Percentiles rank a stretch among this genome's conserved stretches.
phyloP scores from a whole-genome alignment of 35 echinoderm and acorn worm genomes.

The Anneissia japonica region DNA sequence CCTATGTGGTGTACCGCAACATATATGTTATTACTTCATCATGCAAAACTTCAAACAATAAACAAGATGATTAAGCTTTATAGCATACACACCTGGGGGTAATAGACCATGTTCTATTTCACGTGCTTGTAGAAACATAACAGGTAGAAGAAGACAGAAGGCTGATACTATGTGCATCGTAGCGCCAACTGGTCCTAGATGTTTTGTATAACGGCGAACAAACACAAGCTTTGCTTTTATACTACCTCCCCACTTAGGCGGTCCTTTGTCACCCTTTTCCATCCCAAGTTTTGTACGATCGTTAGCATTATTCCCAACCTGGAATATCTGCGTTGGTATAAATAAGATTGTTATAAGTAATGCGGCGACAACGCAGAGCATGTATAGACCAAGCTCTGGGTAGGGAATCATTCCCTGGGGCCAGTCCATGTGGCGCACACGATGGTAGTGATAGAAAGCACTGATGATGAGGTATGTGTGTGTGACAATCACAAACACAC shows the following conservation, averaged over 20 bases:
- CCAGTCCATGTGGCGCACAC: slow-evolving; percentile 71
- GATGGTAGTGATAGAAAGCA: slow-evolving; percentile 62
- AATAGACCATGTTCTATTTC: slow-evolving; percentile 73
- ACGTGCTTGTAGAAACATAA: slow-evolving; percentile 88
- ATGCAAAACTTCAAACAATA: no score
- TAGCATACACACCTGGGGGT: slow-evolving; percentile 47
- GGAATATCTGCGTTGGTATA: slow-evolving; percentile 91
- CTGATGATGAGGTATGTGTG: slow-evolving; percentile 62
- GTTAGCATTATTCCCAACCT: slow-evolving; percentile 82
- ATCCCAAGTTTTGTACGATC: slow-evolving; percentile 81
- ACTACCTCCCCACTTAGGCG: not conserved
- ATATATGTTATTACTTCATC: no score
- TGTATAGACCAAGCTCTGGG: slow-evolving; percentile 42
- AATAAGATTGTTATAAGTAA: slow-evolving; percentile 69
- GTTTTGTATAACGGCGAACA: slow-evolving; percentile 37
- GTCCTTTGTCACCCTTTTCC: slow-evolving; percentile 35
- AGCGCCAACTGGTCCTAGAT: slow-evolving; percentile 80
- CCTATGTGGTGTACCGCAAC: no score
- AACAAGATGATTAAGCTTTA: no score
- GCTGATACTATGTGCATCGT: slow-evolving; percentile 81
- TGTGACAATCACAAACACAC: slow-evolving; percentile 51
- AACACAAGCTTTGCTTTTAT: slow-evolving; percentile 7
- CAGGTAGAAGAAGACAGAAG: slow-evolving; percentile 88
- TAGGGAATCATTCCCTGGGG: slow-evolving; percentile 41
- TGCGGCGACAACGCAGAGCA: slow-evolving; percentile 54